Evolutionary conservation across 2,888 invertebrate genomes (phyloP).

Genomic region (Andrena bucephala): DNA sequence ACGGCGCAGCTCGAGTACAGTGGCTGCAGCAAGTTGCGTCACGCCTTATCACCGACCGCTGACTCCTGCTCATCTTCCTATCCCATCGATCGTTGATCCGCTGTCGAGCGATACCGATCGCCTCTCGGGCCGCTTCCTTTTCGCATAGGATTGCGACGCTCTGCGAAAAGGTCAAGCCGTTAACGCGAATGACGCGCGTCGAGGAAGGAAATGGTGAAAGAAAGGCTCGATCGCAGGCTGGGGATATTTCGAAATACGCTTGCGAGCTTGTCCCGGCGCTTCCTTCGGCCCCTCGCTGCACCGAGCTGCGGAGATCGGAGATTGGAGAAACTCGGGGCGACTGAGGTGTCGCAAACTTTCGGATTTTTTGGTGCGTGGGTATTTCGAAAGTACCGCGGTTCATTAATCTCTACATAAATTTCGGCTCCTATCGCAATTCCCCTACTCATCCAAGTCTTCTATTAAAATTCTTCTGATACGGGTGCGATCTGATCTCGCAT

Average conservation of each 20-base stretch:
- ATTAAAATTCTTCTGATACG: no score
- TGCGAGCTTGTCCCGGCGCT: slow-evolving; percentile 5
- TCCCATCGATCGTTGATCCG: slow-evolving; percentile 51
- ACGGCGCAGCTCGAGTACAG: slow-evolving; percentile 72
- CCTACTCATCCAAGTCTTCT: no score
- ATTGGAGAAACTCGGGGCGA: background rate
- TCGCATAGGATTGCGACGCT: slow-evolving; percentile 32
- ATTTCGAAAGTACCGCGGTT: no score
- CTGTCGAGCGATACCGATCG: slow-evolving; percentile 16
- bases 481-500: no score
- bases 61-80: background rate
- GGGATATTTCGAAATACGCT: slow-evolving; percentile 43
- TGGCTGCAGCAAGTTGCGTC: slow-evolving; percentile 80
- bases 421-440: no score
- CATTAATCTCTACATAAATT: no score
- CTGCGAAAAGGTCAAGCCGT: slow-evolving; percentile 38
- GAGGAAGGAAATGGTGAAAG: slow-evolving; percentile 62
- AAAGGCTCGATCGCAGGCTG: slow-evolving; percentile 27
- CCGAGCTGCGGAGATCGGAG: background rate
- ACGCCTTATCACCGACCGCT: slow-evolving; percentile 50
- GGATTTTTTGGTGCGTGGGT: no score
- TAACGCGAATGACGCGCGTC: slow-evolving; percentile 30
- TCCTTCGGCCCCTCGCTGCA: slow-evolving; percentile 8
- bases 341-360: background rate
- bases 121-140: slow-evolving; percentile 8